Base-by-base conservation (phyloP, 2,888 invertebrate genomes). In the Drosophila koepferae region DNA sequence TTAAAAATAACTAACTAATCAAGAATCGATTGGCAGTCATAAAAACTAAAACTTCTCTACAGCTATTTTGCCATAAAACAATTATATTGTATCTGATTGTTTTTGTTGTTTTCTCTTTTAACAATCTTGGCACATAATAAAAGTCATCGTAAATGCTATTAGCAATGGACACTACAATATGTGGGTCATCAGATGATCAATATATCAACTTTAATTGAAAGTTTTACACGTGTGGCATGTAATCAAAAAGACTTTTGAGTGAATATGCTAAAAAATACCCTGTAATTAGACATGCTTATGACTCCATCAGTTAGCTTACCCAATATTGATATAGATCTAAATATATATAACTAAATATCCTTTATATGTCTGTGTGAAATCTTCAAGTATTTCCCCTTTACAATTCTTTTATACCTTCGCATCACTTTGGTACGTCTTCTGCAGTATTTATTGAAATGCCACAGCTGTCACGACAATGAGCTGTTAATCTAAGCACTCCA, bases 111-210 rank as follows among this genome's bases (percentile, higher is more conserved):
- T 34, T 70, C 20, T 53, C n/a, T 20, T 61, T 82, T 63, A 70
- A 82, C 68, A 72, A 66, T 65, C 69, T 80, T 72, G 40, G 65
- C 88, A 89, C 74, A 68, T 72, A 74, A 74, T 87, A 79, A 89
- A 66, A 65, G 34, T 55, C 40, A 14, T 56, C 53, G 51, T 55
- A 41, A 74, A 48, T 7, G 16, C 41, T 41, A 41, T 31, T 31
- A 34, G 53, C 41, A 14, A 31, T 54, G 58, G 44, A 72, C n/a
- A 48, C 28, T 53, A 3, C 23, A 54, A 46, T 71, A 82, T 82
- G 77, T 84, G 82, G 90, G 90, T 85, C 88, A 89, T 34, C 48
- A 16, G 40, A 16, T 49, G 60, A 60, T 49, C 40, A 49, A 60
- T 60, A 63, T 65, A 68, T 79, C 60, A 58, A 23, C 41, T 55